A percentile compares a stretch with the other conserved stretches of the same genome.
Conservation (phyloP, 37 sponge, comb jelly and placozoan species). For the Spongilla lacustris region DNA sequence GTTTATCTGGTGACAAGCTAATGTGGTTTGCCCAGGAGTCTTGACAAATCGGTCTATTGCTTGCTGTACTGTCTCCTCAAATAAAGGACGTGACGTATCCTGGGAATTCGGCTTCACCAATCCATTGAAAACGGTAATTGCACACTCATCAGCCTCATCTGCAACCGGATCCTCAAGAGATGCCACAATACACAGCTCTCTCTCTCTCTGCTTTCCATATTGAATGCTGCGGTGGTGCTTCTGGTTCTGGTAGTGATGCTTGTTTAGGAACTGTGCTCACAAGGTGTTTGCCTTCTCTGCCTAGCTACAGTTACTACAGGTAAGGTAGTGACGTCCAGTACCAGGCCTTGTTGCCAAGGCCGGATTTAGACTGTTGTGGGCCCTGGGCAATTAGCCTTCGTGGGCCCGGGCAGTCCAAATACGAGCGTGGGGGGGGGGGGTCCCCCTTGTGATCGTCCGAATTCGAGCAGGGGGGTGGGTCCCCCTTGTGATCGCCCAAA, state of each 20-base stretch:
- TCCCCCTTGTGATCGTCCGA: too few species aligned
- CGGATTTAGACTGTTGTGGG: too few species aligned
- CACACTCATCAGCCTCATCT: conserved; percentile 48
- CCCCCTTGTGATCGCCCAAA: too few species aligned
- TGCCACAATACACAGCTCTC: conserved; percentile 3
- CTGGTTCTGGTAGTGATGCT: background rate
- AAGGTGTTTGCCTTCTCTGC: too few species aligned
- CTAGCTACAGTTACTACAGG: background rate
- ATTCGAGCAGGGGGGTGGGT: too few species aligned
- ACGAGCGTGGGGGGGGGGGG: too few species aligned
- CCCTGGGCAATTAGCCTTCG: too few species aligned
- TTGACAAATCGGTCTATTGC: conserved; percentile 32
- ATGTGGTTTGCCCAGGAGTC: conserved; percentile 46
- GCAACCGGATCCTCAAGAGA: background rate
- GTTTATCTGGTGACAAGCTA: conserved; percentile 50
- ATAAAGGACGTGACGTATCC: background rate
- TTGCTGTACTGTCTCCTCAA: conserved; percentile 2
- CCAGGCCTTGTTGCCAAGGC: background rate
- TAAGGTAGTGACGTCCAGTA: background rate
- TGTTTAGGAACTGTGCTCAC: too few species aligned
- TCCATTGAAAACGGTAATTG: conserved; percentile 7
- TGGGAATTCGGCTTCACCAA: conserved; percentile 11
- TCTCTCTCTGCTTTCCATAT: background rate
- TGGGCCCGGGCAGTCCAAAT: too few species aligned
- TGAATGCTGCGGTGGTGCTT: background rate